These are phyloP conservation scores for Chaetorhynchus papuensis DNA, from an alignment of 2,113 vertebrate species.

Conservation along the genomic window DNA sequence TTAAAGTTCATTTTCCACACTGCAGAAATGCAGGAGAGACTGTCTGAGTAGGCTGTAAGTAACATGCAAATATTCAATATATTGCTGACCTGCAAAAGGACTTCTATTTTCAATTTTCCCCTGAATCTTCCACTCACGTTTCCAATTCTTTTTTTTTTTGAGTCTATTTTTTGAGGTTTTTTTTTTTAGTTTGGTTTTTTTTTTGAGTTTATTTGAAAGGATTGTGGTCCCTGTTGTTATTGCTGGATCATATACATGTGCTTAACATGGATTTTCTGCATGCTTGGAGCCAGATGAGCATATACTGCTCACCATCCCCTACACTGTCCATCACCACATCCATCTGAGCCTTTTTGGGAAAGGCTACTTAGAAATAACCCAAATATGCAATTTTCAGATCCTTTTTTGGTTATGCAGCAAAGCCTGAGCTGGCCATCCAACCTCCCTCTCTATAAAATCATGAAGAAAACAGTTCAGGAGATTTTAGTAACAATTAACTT, in stretches of 20 bases:
- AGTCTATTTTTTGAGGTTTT: neutral
- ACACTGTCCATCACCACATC: neutral
- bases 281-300: neutral
- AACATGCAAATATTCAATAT: neutral
- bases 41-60: neutral
- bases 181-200: neutral
- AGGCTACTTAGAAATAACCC: neutral
- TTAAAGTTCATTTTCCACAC: neutral
- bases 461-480: neutral
- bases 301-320: neutral
- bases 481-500: neutral
- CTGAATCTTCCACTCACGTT: neutral
- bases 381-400: neutral
- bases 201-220: neutral
- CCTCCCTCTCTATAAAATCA: neutral
- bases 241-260: neutral
- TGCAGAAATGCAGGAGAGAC: neutral
- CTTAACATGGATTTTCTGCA: neutral
- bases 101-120: neutral
- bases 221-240: neutral
- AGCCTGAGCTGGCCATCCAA: neutral
- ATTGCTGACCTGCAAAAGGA: neutral
- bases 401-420: neutral
- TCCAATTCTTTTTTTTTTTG: too few relatives aligned
- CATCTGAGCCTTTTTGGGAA: neutral